Evolutionary conservation across 1,140 invertebrate species (phyloP).

Genomic region (Amyelois transitella): DNA sequence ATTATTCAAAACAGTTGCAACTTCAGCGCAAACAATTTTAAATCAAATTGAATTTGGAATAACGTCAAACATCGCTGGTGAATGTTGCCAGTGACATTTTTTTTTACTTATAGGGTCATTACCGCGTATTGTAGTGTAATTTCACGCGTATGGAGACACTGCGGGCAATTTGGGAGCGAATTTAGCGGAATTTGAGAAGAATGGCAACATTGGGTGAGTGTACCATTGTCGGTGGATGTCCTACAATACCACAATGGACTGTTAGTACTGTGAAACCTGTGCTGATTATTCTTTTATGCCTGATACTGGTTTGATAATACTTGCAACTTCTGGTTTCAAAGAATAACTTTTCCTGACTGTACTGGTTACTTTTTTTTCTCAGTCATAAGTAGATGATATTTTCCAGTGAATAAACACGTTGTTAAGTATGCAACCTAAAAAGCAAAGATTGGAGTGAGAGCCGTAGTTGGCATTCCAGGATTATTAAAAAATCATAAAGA

Average conservation of each 20-base stretch:
- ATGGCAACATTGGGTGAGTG: constrained; percentile 39
- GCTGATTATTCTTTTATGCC: background rate
- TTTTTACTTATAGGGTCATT: constrained; percentile 59
- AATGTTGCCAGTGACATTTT: constrained; percentile 21
- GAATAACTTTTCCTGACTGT: too few species aligned
- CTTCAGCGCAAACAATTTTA: background rate
- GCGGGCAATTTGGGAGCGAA: constrained; percentile 46
- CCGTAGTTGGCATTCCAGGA: too few species aligned
- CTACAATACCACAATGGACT: background rate
- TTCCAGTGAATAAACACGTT: too few species aligned
- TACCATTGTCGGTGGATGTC: constrained; percentile 27
- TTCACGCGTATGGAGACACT: constrained; percentile 68
- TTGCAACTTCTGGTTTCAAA: too few species aligned
- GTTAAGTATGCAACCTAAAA: too few species aligned
- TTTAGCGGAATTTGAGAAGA: constrained; percentile 53
- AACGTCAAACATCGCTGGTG: background rate
- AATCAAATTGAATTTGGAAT: background rate
- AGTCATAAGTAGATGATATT: too few species aligned
- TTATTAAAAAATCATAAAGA: too few species aligned
- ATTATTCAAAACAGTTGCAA: background rate
- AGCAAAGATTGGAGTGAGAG: too few species aligned
- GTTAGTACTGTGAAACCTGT: constrained; percentile 6
- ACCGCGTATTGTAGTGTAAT: constrained; percentile 61
- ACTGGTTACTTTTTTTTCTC: too few species aligned
- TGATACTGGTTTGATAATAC: too few species aligned